Percentiles rank a stretch among this genome's conserved stretches.
These are phyloP conservation scores for Hippopotamyrus pictus DNA, from an alignment of 2,797 vertebrate species.

Conservation along the genomic window DNA sequence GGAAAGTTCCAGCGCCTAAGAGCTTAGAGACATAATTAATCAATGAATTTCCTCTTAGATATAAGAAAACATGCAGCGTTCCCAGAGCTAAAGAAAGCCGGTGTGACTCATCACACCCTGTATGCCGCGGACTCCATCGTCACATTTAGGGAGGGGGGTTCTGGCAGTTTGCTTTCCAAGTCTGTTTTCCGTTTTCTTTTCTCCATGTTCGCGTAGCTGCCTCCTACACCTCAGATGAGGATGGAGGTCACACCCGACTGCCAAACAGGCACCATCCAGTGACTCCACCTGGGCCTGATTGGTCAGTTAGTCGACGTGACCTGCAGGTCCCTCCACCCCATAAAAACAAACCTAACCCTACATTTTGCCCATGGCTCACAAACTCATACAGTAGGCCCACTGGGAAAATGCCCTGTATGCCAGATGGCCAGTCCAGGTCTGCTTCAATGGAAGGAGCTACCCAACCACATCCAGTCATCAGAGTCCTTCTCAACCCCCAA, in stretches of 20 bases:
- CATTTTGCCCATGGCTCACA: not conserved
- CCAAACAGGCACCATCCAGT: not conserved
- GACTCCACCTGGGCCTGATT: not conserved
- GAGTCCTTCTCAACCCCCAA: not conserved
- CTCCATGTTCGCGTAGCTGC: not conserved
- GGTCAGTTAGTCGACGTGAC: not conserved
- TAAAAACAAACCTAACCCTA: not conserved
- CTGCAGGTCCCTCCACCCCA: not conserved
- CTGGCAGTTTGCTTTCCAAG: not conserved
- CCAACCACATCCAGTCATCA: not conserved
- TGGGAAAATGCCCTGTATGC: not conserved
- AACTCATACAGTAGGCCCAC: not conserved
- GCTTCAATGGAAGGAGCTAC: not conserved
- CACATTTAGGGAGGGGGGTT: not conserved
- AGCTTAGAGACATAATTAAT: not conserved
- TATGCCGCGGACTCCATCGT: not conserved
- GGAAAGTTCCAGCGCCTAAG: not conserved
- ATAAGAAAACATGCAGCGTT: not conserved
- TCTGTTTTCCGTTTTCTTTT: not conserved
- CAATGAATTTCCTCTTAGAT: constrained; percentile 6
- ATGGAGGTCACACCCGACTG: not conserved
- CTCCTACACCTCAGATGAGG: not conserved
- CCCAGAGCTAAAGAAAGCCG: not conserved
- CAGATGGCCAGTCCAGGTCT: not conserved
- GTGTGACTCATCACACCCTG: not conserved